A percentile compares a stretch with the other conserved stretches of the same genome.
These are phyloP conservation scores for Deroplatys truncata DNA, from an alignment of 2,888 invertebrate genomes.

Conservation along the genomic window DNA sequence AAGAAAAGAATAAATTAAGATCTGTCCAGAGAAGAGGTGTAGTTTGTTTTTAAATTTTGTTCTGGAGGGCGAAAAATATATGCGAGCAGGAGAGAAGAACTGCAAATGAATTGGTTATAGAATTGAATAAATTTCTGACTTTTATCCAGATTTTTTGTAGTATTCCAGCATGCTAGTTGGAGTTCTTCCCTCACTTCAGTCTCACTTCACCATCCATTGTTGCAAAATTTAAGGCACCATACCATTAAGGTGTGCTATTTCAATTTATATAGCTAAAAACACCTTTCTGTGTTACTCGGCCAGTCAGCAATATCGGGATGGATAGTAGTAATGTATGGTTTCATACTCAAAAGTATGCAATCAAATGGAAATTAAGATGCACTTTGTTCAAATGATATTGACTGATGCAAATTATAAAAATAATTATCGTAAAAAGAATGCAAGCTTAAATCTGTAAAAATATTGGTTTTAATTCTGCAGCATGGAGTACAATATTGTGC, in stretches of 20 bases:
- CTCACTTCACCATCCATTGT: not conserved
- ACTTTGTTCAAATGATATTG: not conserved
- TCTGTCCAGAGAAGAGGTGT: constrained; percentile 5
- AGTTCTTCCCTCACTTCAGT: not conserved
- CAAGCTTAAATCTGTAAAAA: not conserved
- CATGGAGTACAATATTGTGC: not conserved
- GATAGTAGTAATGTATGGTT: not conserved
- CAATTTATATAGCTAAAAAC: not conserved
- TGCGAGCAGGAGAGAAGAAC: not conserved
- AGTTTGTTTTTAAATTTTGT: constrained; percentile 7
- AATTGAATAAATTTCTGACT: not conserved
- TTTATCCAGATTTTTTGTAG: not conserved
- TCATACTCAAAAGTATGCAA: not conserved
- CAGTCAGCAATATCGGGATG: not conserved
- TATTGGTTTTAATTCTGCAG: not conserved
- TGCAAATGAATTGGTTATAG: not conserved
- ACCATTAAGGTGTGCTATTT: not conserved
- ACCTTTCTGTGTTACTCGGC: not conserved
- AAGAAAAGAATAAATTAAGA: constrained; percentile 13
- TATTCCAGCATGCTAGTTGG: not conserved
- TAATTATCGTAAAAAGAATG: not conserved
- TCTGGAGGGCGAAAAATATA: not conserved
- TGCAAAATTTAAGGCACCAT: not conserved
- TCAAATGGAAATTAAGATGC: not conserved
- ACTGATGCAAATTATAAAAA: not conserved